Evolutionary conservation across 2,113 vertebrate species (phyloP).

Genomic region (Sphaerodactylus townsendi): DNA sequence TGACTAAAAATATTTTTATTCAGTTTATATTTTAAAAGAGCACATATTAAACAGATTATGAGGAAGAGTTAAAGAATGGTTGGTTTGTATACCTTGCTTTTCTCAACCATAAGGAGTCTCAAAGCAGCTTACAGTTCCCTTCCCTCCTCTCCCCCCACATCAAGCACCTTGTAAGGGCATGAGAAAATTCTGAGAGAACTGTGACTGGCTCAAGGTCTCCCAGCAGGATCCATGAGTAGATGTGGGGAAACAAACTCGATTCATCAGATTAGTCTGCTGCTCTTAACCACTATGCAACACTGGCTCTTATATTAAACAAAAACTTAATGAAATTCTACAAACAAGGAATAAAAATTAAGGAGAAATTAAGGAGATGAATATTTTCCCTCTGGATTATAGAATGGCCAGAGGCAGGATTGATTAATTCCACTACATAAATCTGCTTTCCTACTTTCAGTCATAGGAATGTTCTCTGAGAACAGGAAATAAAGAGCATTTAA

Average conservation of each 20-base stretch:
- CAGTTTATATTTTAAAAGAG: background rate
- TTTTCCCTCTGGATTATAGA: background rate
- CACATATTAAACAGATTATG: background rate
- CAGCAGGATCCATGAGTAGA: no score
- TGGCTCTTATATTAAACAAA: background rate
- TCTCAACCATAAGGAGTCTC: no score
- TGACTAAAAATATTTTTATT: background rate
- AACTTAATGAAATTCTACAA: background rate
- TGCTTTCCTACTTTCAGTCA: slow-evolving; percentile 9
- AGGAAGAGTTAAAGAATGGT: no score
- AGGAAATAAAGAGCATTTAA: background rate
- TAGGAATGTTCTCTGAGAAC: background rate
- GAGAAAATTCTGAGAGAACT: no score
- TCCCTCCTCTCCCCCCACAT: no score
- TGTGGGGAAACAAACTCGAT: no score
- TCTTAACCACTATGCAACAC: no score
- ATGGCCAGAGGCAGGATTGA: slow-evolving; percentile 21
- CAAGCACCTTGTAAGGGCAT: no score
- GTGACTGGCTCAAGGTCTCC: no score
- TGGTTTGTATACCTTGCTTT: no score
- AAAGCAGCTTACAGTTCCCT: no score
- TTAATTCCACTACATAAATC: slow-evolving; percentile 19
- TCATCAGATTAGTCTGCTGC: no score
- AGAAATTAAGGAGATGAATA: background rate
- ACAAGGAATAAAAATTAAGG: background rate